A percentile compares a stretch with the other conserved stretches of the same genome.
Evolutionary conservation across 1,140 invertebrate species (phyloP).

Genomic region (Eufriesea mexicana): DNA sequence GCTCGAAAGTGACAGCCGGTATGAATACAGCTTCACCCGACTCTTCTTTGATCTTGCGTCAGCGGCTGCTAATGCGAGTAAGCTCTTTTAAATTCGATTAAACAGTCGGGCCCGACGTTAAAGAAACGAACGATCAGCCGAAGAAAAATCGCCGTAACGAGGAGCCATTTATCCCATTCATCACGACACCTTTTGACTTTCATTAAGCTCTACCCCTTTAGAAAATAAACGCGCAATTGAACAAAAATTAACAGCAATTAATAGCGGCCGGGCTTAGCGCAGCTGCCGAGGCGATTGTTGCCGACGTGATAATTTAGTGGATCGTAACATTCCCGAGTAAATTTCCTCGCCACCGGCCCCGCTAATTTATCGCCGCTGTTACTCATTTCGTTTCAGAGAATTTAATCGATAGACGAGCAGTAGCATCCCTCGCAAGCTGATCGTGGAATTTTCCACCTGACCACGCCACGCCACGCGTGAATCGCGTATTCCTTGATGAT

Average conservation of each 20-base stretch:
- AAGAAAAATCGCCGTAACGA: conserved; percentile 17
- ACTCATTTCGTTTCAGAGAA: conserved; percentile 38
- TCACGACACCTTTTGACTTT: conserved; percentile 39
- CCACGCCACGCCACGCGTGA: conserved; percentile 48
- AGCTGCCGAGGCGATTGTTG: conserved; percentile 12
- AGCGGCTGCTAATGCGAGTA: conserved; percentile 22
- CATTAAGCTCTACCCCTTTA: conserved; percentile 18
- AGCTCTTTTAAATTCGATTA: conserved; percentile 30
- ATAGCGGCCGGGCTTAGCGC: neutral
- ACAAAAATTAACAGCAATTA: conserved; percentile 29
- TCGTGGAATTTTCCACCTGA: conserved; percentile 77
- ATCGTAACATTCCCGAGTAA: conserved; percentile 32
- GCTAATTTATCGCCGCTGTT: conserved; percentile 36
- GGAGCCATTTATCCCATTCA: conserved; percentile 28
- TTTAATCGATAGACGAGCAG: conserved; percentile 26
- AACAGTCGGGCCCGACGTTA: conserved; percentile 15
- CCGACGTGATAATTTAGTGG: conserved; percentile 26
- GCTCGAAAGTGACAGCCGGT: conserved; percentile 12
- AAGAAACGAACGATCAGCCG: neutral
- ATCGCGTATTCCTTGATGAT: conserved; percentile 1
- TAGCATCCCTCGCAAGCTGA: neutral
- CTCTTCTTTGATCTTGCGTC: conserved; percentile 27
- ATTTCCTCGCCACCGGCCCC: neutral
- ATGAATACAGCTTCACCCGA: conserved; percentile 12
- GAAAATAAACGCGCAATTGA: conserved; percentile 31